These are phyloP conservation scores for Mastigias papua DNA, from an alignment of 30 jellyfish, hydroid and myxozoan genomes.

Conservation along the genomic window DNA sequence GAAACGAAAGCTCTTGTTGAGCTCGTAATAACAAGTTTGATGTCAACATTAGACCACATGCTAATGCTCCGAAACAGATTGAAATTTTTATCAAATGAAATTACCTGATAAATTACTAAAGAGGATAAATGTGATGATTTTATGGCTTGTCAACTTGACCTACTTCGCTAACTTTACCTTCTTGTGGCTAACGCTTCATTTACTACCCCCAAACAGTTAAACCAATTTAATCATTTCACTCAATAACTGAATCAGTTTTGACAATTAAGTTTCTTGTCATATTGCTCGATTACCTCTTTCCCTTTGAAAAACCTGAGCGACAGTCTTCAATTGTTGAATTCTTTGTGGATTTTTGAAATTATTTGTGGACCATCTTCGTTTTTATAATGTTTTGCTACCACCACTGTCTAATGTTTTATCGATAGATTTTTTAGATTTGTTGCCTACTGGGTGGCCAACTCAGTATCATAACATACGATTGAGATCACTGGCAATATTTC, in stretches of 20 bases:
- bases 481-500: background rate
- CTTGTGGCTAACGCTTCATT: constrained; percentile 22
- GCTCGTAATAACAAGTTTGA: background rate
- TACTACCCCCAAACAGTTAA: background rate
- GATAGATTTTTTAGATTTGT: background rate
- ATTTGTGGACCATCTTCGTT: background rate
- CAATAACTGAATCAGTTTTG: background rate
- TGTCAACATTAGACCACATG: constrained; percentile 9
- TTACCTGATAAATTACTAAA: constrained; percentile 4
- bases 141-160: constrained; percentile 61
- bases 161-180: constrained; percentile 11
- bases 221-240: constrained; percentile 5
- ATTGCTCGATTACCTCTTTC: background rate
- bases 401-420: background rate
- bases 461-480: background rate
- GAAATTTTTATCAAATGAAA: constrained; percentile 20
- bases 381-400: background rate
- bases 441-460: background rate
- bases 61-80: constrained; percentile 10
- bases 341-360: background rate
- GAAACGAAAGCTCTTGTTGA: background rate
- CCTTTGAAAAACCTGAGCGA: background rate
- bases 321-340: background rate
- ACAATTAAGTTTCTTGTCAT: background rate
- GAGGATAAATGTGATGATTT: constrained; percentile 12